Percentiles rank a stretch among this genome's conserved stretches.
Conservation (phyloP, 2,113 vertebrate genomes). For the Prinia subflava region DNA sequence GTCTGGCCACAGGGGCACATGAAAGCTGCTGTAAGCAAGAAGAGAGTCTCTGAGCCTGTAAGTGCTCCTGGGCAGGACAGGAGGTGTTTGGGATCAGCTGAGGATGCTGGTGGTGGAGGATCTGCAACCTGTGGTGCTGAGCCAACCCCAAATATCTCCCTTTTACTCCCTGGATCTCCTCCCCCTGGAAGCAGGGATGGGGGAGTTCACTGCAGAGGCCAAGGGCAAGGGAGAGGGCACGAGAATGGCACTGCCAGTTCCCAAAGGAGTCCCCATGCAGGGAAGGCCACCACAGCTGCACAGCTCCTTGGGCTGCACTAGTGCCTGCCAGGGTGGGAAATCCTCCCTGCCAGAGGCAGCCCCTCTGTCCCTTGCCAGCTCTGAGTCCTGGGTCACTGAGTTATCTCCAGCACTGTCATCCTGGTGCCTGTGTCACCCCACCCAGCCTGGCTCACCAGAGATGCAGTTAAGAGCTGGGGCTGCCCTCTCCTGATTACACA, state of each 20-base stretch:
- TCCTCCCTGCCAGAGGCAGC: neutral
- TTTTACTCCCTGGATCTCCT: neutral
- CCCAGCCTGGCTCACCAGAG: constrained; percentile 38
- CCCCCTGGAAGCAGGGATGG: neutral
- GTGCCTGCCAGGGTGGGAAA: neutral
- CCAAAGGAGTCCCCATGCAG: rapidly evolving
- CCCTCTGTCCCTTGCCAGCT: neutral
- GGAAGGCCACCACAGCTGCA: neutral
- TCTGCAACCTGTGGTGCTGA: neutral
- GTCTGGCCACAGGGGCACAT: neutral
- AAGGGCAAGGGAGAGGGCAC: rapidly evolving
- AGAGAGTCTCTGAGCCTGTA: neutral
- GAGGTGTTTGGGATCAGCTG: neutral
- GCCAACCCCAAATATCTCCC: neutral
- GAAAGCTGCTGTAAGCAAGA: neutral
- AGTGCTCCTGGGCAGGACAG: neutral
- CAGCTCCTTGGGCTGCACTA: neutral
- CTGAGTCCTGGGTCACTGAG: neutral
- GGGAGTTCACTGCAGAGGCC: neutral
- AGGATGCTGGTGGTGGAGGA: neutral
- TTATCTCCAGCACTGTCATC: constrained; percentile 6
- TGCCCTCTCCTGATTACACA: constrained; percentile 56
- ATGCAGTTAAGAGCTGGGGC: constrained; percentile 17
- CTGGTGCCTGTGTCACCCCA: constrained; percentile 40
- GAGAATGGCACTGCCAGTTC: neutral